phyloP scores from a whole-genome alignment of 2,797 vertebrate species.

The Vespertilio murinus region DNA sequence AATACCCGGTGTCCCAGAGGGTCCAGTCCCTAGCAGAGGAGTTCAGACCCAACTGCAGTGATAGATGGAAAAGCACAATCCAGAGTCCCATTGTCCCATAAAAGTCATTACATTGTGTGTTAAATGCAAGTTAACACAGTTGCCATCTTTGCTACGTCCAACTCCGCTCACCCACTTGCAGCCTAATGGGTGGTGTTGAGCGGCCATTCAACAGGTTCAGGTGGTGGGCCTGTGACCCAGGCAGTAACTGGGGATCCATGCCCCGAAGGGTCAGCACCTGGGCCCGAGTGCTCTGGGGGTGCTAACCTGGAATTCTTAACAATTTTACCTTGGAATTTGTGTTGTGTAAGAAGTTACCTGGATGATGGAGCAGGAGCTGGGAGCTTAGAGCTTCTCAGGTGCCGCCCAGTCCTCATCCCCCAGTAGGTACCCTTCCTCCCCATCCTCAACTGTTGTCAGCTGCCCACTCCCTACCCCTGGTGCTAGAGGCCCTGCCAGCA shows the following conservation, averaged over 20 bases:
- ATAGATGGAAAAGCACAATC: not conserved
- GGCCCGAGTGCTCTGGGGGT: not conserved
- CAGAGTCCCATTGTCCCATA: not conserved
- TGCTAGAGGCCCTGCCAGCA: not conserved
- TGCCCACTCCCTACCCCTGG: not conserved
- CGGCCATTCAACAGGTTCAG: not conserved
- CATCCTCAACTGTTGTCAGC: not conserved
- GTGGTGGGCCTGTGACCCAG: not conserved
- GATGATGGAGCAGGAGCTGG: not conserved
- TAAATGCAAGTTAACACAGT: not conserved
- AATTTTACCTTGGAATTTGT: not conserved
- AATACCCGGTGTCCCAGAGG: too few species aligned
- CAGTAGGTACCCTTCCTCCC: too few species aligned
- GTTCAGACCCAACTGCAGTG: not conserved
- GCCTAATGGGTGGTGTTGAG: not conserved
- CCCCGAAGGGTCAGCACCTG: not conserved
- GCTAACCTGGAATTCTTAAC: not conserved
- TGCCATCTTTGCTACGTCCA: not conserved
- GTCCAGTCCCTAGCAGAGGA: too few species aligned
- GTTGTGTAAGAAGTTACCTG: not conserved
- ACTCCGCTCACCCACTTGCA: not conserved
- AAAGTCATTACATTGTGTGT: not conserved
- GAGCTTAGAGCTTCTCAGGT: fast-evolving
- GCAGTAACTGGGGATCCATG: not conserved
- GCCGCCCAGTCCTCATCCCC: too few species aligned